Conservation (phyloP, 1,140 invertebrate genomes). For the Hetaerina americana region DNA sequence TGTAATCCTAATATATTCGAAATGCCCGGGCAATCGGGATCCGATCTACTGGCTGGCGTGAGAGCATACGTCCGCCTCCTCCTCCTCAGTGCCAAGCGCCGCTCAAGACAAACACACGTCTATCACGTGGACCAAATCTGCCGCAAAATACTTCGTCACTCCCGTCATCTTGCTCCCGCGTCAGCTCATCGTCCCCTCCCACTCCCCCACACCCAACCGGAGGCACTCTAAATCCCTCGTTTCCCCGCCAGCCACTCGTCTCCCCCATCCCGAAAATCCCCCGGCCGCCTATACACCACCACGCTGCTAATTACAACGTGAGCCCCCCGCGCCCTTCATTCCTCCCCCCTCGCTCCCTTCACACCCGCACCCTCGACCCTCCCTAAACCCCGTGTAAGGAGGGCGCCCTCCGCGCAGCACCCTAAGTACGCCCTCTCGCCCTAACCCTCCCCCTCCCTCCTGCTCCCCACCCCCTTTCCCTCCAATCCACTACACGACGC, state of each 20-base stretch:
- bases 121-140: neutral
- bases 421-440: neutral
- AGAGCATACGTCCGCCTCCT: no score
- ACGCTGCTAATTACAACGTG: neutral
- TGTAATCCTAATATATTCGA: neutral
- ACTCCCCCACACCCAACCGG: neutral
- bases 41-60: no score
- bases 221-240: neutral
- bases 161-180: neutral
- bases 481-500: neutral
- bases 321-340: neutral
- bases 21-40: neutral
- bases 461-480: neutral
- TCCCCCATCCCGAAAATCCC: neutral
- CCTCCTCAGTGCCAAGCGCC: neutral
- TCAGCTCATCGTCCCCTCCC: neutral
- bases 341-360: neutral
- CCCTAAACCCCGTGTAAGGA: no score
- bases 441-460: neutral
- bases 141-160: neutral
- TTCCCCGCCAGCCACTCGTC: neutral
- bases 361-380: neutral
- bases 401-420: no score
- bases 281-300: no score
- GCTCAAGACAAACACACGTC: neutral